Evolutionary conservation across 2,888 invertebrate species (phyloP), one percentile per base, ranked within the genome.

Genomic region (Andrena praecox): DNA sequence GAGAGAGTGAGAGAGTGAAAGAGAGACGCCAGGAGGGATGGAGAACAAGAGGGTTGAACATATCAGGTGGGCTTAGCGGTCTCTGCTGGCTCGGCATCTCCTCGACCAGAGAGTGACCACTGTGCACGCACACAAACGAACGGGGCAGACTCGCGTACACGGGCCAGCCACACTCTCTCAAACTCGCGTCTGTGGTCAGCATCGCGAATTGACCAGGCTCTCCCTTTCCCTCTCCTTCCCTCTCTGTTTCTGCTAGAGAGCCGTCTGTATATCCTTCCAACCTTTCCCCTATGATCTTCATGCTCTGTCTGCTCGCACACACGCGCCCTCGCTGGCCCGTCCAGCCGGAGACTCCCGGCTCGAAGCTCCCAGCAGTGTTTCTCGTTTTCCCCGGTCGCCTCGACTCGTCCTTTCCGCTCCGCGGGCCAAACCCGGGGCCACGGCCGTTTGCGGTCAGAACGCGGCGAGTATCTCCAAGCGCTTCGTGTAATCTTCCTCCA

Each of bases 51-150:
- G 91, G 89, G 85, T 88, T 90, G 83, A 92, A 92, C 91, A 90
- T 90, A 92, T 92, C 93, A 92, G 93, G 92, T 92, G 93, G 91
- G 92, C 91, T 93, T 93, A 93, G 93, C 90, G 93, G 93, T 93
- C 90, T 90, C 89, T 89, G 90, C 90, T 86, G 89, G 88, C 91
- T 91, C 91, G 89, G 91, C 91, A 92, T 91, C 91, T 91, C 91
- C 89, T 90, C 91, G 88, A 90, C 92, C 93, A 90, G 90, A 91
- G 92, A 92, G 92, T 92, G 91, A 92, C 92, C 93, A 91, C 92
- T 89, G 89, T 90, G 85, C 87, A 82, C 88, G 87, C 84, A 82
- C 87, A 86, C 86, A 74, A 75, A 77, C 35, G n/a, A 24, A 29
- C 20, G 7, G 10, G 24, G 27, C 12, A 70, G 73, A 80, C 72